Percentiles rank a stretch among this genome's conserved stretches.
Evolutionary conservation across 2,113 vertebrate genomes (phyloP).

Genomic region (Thomomys bottae): DNA sequence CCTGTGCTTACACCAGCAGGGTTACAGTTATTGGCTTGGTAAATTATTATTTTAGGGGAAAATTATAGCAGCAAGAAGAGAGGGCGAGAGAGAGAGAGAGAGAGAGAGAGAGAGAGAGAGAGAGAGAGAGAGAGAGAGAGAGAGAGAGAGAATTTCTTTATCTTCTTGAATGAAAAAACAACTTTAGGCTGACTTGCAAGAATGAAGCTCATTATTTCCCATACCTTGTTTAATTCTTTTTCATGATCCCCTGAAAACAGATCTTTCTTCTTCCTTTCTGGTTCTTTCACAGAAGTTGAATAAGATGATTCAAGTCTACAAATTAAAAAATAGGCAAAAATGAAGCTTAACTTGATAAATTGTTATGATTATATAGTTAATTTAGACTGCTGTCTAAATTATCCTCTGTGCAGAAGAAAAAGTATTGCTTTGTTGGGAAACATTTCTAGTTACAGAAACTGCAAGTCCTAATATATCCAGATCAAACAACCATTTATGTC

Average conservation of each 20-base stretch:
- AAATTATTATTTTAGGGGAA: slow-evolving; percentile 10
- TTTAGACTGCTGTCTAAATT: not conserved
- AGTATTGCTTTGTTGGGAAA: slow-evolving; percentile 47
- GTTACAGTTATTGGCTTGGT: not conserved
- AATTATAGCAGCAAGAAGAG: slow-evolving; percentile 1
- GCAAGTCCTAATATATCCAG: slow-evolving; percentile 45
- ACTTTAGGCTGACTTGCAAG: not conserved
- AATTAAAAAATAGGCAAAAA: slow-evolving; percentile 64
- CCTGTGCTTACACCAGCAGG: not conserved
- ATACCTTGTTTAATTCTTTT: slow-evolving; percentile 83
- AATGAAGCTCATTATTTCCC: not conserved
- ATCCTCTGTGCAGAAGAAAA: not conserved
- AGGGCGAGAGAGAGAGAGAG: not conserved
- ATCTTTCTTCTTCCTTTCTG: slow-evolving; percentile 79
- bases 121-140: not conserved
- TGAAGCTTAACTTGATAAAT: slow-evolving; percentile 8
- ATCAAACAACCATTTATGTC: slow-evolving; percentile 16
- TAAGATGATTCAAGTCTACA: slow-evolving; percentile 77
- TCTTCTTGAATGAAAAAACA: not conserved
- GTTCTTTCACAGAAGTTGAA: slow-evolving; percentile 76
- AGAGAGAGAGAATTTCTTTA: not conserved
- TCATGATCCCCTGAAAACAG: slow-evolving; percentile 67
- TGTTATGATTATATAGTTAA: slow-evolving; percentile 24
- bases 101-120: not conserved
- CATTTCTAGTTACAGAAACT: slow-evolving; percentile 21